Base-by-base conservation (phyloP, 1,140 invertebrate genomes). In the Sitophilus oryzae region DNA sequence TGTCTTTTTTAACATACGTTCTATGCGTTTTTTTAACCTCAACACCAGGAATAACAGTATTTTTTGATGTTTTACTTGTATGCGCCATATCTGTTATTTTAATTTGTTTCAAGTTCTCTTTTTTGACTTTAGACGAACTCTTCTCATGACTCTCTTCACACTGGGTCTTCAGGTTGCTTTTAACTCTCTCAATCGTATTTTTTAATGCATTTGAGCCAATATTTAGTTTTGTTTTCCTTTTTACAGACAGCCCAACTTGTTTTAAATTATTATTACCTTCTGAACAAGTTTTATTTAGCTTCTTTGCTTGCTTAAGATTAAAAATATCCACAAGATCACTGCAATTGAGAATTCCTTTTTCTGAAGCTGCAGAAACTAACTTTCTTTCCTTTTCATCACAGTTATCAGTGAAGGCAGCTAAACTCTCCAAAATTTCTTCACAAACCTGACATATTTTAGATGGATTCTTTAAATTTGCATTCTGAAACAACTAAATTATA, bases 401-500 rank as follows among this genome's bases (percentile, higher is more conserved):
- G 5, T 40, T 14, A 6, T 6, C n/a, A 40, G 14, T 20, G 14
- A 40, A 40, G 5, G 5, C n/a, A 6, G 5, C n/a, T 15, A 20
- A 15, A 6, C 14, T 20, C 14, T 40, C 8, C 19, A 40, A 40
- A 6, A 14, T 6, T 40, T 14, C 14, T 6, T 40, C n/a, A 40
- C 38, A 40, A 15, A 6, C 14, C 14, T 6, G 8, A 40, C 38
- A 40, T 6, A 40, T 40, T 40, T 40, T 40, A 6, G 38, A 40
- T 15, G 38, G 38, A 8, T 6, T 40, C 5, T 5, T 8, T 15
- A 45, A 25, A 21, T 45, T 20, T 25, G 5, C 5, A 20, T 45
- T 21, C 43, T 45, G 22, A 25, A 21, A 45, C 18, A 45, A 21
- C 5, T n/a, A 45, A 45, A 20, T 25, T n/a, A 42, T 10, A 8